phyloP scores from a whole-genome alignment of 2,113 vertebrate species.

The Euleptes europaea region DNA sequence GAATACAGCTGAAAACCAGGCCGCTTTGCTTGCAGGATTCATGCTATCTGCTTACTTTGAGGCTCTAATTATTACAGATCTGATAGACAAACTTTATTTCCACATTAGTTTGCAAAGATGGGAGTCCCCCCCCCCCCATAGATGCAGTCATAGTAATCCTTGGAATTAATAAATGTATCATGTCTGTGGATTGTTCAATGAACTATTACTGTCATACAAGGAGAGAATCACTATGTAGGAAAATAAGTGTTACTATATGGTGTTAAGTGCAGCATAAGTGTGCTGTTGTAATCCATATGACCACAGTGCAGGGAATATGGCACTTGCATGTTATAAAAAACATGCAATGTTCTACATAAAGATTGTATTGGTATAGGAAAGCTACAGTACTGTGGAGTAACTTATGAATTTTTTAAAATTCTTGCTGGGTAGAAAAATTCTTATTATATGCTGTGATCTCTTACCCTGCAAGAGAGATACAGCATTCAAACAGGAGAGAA shows the following conservation, averaged over 20 bases:
- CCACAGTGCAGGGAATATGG: background rate
- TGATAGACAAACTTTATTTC: background rate
- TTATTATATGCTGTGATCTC: background rate
- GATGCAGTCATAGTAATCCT: background rate
- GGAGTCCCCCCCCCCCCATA: no score
- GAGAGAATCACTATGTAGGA: background rate
- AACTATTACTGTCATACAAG: background rate
- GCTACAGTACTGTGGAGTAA: background rate
- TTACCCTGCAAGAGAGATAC: background rate
- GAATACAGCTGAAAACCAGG: background rate
- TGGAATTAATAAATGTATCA: background rate
- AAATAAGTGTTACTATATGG: background rate
- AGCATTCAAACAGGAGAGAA: background rate
- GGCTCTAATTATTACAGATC: background rate
- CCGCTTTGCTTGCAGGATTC: background rate
- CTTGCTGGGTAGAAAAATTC: background rate
- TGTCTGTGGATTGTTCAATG: background rate
- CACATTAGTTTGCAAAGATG: background rate
- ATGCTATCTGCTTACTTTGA: background rate
- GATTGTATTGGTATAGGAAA: background rate
- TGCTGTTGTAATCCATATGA: background rate
- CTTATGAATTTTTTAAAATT: rapidly evolving
- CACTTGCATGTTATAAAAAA: background rate
- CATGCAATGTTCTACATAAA: background rate
- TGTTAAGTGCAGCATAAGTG: background rate